Evolutionary conservation across 2,888 invertebrate species (phyloP).

Genomic region (Ophraella communa): DNA sequence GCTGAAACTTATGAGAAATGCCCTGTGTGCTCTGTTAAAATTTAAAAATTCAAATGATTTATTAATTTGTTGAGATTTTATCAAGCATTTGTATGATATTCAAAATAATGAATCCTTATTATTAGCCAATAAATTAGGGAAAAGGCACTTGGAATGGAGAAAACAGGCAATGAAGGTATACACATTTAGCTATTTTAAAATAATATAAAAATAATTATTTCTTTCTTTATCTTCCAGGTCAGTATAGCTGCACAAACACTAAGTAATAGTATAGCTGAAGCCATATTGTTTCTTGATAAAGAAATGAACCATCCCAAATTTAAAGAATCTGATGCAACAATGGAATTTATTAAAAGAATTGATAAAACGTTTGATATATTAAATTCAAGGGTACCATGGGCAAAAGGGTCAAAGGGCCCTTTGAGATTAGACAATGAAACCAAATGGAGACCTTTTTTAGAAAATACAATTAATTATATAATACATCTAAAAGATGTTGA

Average conservation of each 20-base stretch:
- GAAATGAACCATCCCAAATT: slow-evolving; percentile 26
- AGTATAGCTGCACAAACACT: slow-evolving; percentile 33
- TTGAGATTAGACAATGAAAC: slow-evolving; percentile 13
- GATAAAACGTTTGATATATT: neutral
- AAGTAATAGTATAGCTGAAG: slow-evolving; percentile 32
- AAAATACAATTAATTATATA: slow-evolving; percentile 13
- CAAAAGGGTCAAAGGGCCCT: slow-evolving; percentile 24
- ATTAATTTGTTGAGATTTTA: slow-evolving; percentile 1
- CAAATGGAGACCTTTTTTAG: slow-evolving; percentile 15
- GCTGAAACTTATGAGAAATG: slow-evolving; percentile 19
- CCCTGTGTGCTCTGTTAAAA: neutral
- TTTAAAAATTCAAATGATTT: neutral
- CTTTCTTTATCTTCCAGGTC: slow-evolving; percentile 23
- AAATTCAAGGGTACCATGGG: neutral
- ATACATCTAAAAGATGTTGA: slow-evolving; percentile 7
- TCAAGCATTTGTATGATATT: slow-evolving; percentile 12
- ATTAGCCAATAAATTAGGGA: slow-evolving; percentile 29
- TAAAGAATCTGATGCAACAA: slow-evolving; percentile 24
- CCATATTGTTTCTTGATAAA: slow-evolving; percentile 19
- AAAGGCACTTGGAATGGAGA: slow-evolving; percentile 24
- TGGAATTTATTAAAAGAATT: slow-evolving; percentile 18
- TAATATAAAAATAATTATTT: neutral
- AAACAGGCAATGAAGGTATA: slow-evolving; percentile 36
- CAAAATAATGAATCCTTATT: slow-evolving; percentile 21
- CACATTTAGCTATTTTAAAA: neutral